Evolutionary conservation across 2,797 vertebrate species (phyloP), one percentile per base, ranked within the genome.

Genomic region (Zenarchopterus dispar): DNA sequence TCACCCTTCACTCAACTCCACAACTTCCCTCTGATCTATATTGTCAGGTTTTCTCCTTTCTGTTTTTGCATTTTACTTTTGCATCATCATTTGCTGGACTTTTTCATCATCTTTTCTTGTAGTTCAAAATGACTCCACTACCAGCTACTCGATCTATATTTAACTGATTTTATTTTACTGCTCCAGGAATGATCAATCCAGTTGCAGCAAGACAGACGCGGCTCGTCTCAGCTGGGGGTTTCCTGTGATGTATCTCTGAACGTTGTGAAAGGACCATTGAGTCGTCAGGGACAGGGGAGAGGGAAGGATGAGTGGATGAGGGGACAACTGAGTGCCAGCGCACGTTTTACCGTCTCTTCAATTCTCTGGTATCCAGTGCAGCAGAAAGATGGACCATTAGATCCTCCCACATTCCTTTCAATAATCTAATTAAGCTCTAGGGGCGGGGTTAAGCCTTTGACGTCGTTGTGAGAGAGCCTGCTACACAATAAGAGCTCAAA

Each of bases 361-460:
- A 68, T 66, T 52, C 51, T 48, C 46, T 7, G 5, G 56, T 60
- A 52, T 63, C 60, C 33, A 64, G 45, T 61, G 72, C 78, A 60
- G 67, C 57, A 54, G 63, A 46, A 50, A 77, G 58, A 80, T 56
- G n/a, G 62, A 41, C 69, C 66, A 67, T 84, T 77, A 82, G 73
- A 77, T 62, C 62, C 42, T 56, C 60, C 39, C 17, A 44, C 51
- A 56, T 65, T 52, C 60, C 54, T 61, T 75, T 62, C 65, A 69
- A 73, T 80, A 63, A 83, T 75, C 68, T 79, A 80, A 82, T 85
- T 77, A 80, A 57, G 39, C 61, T 52, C 50, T 3, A 4, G 43
- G 15, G 55, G n/a, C 6, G 47, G 26, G 65, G 44, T 41, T 49
- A 39, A 26, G 21, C 15, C 18, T 19, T 31, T 45, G 42, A 62